A percentile compares a stretch with the other conserved stretches of the same genome.
Evolutionary conservation across 2,797 vertebrate genomes (phyloP).

Genomic region (Coregonus ussuriensis): DNA sequence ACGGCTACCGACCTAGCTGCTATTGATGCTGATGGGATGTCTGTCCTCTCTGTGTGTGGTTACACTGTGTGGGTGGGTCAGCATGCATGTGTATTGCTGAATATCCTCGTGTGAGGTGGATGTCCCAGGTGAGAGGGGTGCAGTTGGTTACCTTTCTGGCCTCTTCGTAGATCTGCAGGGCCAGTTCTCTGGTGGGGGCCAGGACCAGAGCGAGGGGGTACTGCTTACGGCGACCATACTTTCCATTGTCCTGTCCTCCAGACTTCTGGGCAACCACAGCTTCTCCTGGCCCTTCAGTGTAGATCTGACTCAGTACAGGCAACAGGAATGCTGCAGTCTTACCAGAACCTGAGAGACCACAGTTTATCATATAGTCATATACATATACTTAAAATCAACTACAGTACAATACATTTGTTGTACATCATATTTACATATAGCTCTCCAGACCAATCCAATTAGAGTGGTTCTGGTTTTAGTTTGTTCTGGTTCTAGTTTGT

Average conservation of each 20-base stretch:
- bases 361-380: not conserved
- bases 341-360: constrained; percentile 82
- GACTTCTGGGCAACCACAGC: constrained; percentile 87
- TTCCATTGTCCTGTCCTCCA: constrained; percentile 81
- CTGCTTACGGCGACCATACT: constrained; percentile 85
- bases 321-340: constrained; percentile 96
- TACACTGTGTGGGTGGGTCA: not conserved
- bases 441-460: too few species aligned
- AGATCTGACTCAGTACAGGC: constrained; percentile 94
- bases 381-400: constrained; percentile 8
- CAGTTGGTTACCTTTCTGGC: constrained; percentile 79
- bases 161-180: constrained; percentile 87
- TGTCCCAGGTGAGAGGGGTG: not conserved
- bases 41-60: not conserved
- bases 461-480: not conserved
- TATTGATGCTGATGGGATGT: not conserved
- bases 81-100: not conserved
- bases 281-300: constrained; percentile 90
- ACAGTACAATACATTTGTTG: not conserved
- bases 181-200: constrained; percentile 87
- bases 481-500: too few species aligned
- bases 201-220: constrained; percentile 84
- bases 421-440: not conserved
- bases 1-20: not conserved
- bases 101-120: not conserved